Evolutionary conservation across 2,113 vertebrate species (phyloP).

Genomic region (Oreocharis arfaki): DNA sequence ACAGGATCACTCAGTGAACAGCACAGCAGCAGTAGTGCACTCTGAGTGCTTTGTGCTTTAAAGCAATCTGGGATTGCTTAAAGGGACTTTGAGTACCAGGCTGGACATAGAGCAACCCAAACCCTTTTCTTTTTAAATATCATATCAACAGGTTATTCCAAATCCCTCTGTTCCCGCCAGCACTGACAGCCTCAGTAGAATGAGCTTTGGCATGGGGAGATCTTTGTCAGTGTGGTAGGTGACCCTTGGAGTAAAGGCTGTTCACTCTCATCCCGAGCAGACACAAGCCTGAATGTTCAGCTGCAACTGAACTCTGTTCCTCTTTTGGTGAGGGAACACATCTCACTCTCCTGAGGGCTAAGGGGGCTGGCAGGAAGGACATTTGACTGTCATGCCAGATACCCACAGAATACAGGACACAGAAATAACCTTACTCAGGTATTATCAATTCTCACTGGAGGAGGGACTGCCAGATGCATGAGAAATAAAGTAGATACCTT

Average conservation of each 20-base stretch:
- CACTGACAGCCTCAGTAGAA: neutral
- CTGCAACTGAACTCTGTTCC: neutral
- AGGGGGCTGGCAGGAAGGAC: neutral
- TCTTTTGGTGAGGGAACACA: neutral
- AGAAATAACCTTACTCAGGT: neutral
- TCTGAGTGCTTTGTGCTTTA: neutral
- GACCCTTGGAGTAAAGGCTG: neutral
- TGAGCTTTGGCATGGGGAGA: neutral
- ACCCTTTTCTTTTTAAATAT: neutral
- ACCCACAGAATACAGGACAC: neutral
- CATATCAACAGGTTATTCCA: neutral
- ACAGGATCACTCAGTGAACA: neutral
- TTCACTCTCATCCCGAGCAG: neutral
- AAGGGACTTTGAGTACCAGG: neutral
- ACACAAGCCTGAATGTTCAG: accelerated
- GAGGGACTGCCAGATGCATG: neutral
- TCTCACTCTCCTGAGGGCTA: neutral
- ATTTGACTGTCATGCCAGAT: neutral
- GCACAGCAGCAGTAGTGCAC: neutral
- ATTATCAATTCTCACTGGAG: neutral
- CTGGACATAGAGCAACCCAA: neutral
- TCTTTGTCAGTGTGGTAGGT: accelerated
- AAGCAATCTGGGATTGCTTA: neutral
- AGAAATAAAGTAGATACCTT: neutral
- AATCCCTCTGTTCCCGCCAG: neutral